These are phyloP conservation scores for Carpatolechia fugitivella DNA, from an alignment of 2,888 invertebrate species.

Conservation along the genomic window DNA sequence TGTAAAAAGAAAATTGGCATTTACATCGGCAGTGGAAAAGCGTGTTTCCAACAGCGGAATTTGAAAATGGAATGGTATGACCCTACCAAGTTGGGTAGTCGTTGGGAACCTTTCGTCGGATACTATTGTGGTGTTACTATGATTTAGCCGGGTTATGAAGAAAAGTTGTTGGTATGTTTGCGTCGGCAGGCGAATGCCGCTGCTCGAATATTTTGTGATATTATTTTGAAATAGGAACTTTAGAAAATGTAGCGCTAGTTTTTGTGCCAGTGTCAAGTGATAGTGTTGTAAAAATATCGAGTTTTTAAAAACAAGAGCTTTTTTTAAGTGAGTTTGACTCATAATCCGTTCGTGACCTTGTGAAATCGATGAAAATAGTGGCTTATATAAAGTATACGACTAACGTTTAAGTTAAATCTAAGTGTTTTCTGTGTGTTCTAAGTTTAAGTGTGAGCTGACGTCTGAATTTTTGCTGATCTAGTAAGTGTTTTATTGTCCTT, in stretches of 20 bases:
- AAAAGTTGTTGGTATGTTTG: conserved; percentile 20
- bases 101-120: conserved; percentile 20
- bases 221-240: conserved; percentile 48
- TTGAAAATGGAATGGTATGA: conserved; percentile 63
- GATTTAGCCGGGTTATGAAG: conserved; percentile 14
- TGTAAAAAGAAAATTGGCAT: conserved; percentile 73
- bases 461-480: neutral
- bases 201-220: conserved; percentile 74
- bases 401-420: too few relatives aligned
- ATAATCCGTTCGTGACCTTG: too few relatives aligned
- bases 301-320: neutral
- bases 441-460: neutral
- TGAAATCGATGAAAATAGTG: too few relatives aligned
- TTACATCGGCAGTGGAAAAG: conserved; percentile 74
- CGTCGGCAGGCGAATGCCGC: conserved; percentile 73
- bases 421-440: too few relatives aligned
- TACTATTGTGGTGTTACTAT: conserved; percentile 4
- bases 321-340: neutral
- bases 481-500: neutral
- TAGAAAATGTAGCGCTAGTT: conserved; percentile 51
- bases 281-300: neutral
- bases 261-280: conserved; percentile 26
- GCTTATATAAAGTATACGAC: too few relatives aligned
- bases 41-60: conserved; percentile 73
- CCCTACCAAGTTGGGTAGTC: conserved; percentile 41